Evolutionary conservation across 2,113 vertebrate genomes (phyloP), one percentile per base, ranked within the genome.

Genomic region (Gnathonemus longibarbis): DNA sequence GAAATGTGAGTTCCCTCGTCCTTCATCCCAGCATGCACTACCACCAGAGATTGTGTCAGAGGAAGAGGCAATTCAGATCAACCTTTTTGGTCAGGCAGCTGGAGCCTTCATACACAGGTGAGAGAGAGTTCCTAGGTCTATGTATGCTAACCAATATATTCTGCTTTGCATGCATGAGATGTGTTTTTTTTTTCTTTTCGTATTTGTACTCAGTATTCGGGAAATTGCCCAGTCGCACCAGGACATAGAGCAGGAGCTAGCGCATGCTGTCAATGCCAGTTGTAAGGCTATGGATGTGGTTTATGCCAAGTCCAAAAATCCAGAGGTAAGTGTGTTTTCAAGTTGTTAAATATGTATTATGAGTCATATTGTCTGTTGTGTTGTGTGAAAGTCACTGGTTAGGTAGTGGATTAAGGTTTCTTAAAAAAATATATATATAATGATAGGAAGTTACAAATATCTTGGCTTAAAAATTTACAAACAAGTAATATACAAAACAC

Each of bases 221-320:
- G 98, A 99, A 89, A 96, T 98, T 5, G 98, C 98, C 0, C 97
- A 98, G 13, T 97, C 95, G 46, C 98, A 97, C 89, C 97, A 95
- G 84, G 96, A 96, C 80, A 93, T 99, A 96, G 98, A 99, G 89
- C 98, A 99, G 95, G 98, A 99, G 92, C 96, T 99, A 31, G 98
- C 98, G 49, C 98, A 99, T 2, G 98, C 98, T 0, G 98, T 99
- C 93, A 99, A 99, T 9, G 98, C 98, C 95, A 98, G 98, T 94
- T 97, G 97, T 45, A 99, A 99, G 94, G 96, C 97, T 92, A 98
- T 99, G 98, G 98, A 99, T 88, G 95, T 97, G 5, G 98, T 99
- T 91, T 99, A 98, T 24, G 96, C 96, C 87, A 97, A 96, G 94
- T 97, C 97, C 92, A 97, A 97, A 88, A 94, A 94, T 91, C 89